Evolutionary conservation across 2,113 vertebrate genomes (phyloP), one percentile per base, ranked within the genome.

Genomic region (Sander lucioperca): DNA sequence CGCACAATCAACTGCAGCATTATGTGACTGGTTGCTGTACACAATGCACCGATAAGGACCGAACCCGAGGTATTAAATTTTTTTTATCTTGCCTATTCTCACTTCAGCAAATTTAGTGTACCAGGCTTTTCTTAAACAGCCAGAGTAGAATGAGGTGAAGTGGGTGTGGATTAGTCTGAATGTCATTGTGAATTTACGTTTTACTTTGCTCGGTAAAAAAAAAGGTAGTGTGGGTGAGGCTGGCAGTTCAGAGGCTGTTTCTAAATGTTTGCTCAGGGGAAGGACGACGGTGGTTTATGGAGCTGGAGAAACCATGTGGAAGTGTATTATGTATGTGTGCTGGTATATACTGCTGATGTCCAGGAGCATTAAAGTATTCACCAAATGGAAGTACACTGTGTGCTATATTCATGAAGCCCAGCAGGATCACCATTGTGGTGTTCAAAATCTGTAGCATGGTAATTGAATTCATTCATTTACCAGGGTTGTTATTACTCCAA

Each of bases 111-210:
- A 85, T 92, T 88, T 85, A 88, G 70, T 75, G 70, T 71, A 88
- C 39, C 25, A 74, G 79, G 80, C 86, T 89, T 90, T 91, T 86
- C 88, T 88, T 86, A 89, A 86, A 91, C 87, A 85, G 80, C 84
- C 77, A 0, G 65, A 81, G 87, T 77, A 80, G 83, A 88, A 88
- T 80, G 77, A 84, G 70, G 75, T 61, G 70, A 77, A 87, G 90
- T 90, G 91, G 90, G 92, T 72, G 91, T 86, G 88, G 92, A 94
- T 94, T 92, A 94, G 86, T 88, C 83, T 62, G 75, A 80, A 86
- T 88, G 80, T 88, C 88, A 87, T 85, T 88, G 88, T 91, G 71
- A 85, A 90, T 91, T 89, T 87, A 75, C 43, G 47, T 82, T 87
- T 92, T 77, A 79, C 86, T 83, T 83, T 43, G 72, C 88, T 84